Base-by-base conservation (phyloP, 2,113 vertebrate genomes). In the Apeltes quadracus region DNA sequence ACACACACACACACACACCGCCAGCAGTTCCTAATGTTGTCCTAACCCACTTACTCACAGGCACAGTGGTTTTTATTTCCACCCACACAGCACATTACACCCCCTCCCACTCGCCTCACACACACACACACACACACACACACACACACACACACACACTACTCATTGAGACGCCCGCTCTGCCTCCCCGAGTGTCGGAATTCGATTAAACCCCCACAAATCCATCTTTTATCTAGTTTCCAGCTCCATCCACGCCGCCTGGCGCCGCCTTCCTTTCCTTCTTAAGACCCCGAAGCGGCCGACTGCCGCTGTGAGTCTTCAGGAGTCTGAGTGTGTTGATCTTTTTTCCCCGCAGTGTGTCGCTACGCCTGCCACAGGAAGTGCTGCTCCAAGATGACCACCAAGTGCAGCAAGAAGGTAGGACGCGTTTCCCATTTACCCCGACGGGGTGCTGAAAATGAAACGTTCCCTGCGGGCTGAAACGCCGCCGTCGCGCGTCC, bases 291-390 rank as follows among this genome's bases (percentile, higher is more conserved):
- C 20, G 27, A 3, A n/a, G n/a, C n/a, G n/a, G n/a, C 54, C 18
- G 32, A 25, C 41, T 62, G 57, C 61, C 36, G 50, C 29, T 46
- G 51, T 39, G 55, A 51, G 41, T 29, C 53, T 46, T 29, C 15
- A 23, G 38, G 15, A 38, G 46, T 73, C 70, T 83, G 67, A 87
- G 22, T 57, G 67, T 57, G 65, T 51, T 46, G 11, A 41, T 64
- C 18, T 79, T 67, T 22, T 1, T 72, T n/a, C n/a, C n/a, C 63
- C 65, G 81, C 92, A 99, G 97, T 97, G 70, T 98, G 97, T 90
- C 96, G 97, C 81, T 97, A 96, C 78, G 96, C 97, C 88, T 99
- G 97, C 84, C 97, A 99, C 90, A 97, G 95, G 91, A 99, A 97
- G 87, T 99, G 97, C 92, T 99, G 96, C 91, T 93, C 95, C 88